These are phyloP conservation scores for Peromyscus eremicus DNA, from an alignment of 2,797 vertebrate genomes.

Conservation along the genomic window DNA sequence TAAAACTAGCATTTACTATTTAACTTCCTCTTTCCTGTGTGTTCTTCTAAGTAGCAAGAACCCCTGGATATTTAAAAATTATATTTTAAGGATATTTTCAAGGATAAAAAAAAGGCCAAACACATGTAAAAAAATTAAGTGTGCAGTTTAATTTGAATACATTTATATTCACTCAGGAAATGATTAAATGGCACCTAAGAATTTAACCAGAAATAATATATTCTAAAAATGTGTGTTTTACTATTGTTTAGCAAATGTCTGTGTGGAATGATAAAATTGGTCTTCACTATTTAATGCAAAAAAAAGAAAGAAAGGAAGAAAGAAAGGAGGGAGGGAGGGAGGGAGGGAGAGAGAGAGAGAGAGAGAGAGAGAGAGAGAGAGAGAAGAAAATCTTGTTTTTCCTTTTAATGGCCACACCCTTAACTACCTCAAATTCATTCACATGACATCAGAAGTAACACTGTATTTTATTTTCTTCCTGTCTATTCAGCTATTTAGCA, in stretches of 20 bases:
- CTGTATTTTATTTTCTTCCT: background rate
- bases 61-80: background rate
- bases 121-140: background rate
- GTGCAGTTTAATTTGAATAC: background rate
- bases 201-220: constrained; percentile 27
- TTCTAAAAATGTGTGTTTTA: background rate
- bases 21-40: background rate
- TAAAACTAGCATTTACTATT: background rate
- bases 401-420: background rate
- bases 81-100: constrained; percentile 38
- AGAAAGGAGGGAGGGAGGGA: too few relatives aligned
- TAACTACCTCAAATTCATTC: background rate
- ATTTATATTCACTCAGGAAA: constrained; percentile 33
- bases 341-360: background rate
- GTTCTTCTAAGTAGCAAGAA: background rate
- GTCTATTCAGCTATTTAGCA: background rate
- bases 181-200: background rate
- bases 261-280: background rate
- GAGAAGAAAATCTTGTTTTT: background rate
- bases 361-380: fast-evolving
- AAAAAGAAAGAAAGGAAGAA: too few relatives aligned
- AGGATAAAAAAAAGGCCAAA: background rate
- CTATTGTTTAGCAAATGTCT: background rate
- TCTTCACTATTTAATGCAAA: background rate
- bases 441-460: background rate